Conservation (phyloP, 2,888 invertebrate species). For the Rhingia rostrata region DNA sequence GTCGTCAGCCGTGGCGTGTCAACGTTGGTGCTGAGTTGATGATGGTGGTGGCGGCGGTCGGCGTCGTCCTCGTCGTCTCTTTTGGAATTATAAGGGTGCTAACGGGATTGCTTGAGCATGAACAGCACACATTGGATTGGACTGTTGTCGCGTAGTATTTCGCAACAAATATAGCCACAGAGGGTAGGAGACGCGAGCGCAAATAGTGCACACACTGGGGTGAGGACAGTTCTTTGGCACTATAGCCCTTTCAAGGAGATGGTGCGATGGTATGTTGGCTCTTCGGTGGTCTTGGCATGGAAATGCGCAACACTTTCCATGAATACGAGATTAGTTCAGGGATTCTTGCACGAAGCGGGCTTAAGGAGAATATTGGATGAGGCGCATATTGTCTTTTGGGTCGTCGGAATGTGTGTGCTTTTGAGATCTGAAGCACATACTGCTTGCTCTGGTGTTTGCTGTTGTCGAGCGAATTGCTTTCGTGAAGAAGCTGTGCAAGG, state of each 20-base stretch:
- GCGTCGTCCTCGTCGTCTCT: slow-evolving; percentile 46
- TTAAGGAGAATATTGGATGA: slow-evolving; percentile 32
- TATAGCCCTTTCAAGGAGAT: slow-evolving; percentile 4
- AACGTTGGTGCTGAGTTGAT: slow-evolving; percentile 9
- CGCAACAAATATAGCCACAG: slow-evolving; percentile 22
- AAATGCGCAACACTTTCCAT: slow-evolving; percentile 73
- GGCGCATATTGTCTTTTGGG: slow-evolving; percentile 20
- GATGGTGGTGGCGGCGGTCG: slow-evolving; percentile 30
- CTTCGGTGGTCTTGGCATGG: slow-evolving; percentile 42
- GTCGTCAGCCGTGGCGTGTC: slow-evolving; percentile 22
- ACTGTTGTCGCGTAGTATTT: slow-evolving; percentile 39
- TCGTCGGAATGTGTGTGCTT: slow-evolving; percentile 1
- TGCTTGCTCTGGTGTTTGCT: not conserved
- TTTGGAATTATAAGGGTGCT: slow-evolving; percentile 57
- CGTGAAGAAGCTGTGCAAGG: not conserved
- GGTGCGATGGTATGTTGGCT: not conserved
- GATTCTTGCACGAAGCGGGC: slow-evolving; percentile 61
- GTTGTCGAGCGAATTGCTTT: slow-evolving; percentile 2
- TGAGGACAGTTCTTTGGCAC: slow-evolving; percentile 8
- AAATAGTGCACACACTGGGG: no score
- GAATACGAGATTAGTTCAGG: slow-evolving; percentile 71
- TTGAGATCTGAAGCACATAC: not conserved
- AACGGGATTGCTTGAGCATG: slow-evolving; percentile 57
- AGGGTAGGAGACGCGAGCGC: no score
- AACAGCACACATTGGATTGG: slow-evolving; percentile 37